Evolutionary conservation across 2,888 invertebrate genomes (phyloP).

Genomic region (Atrina japonica): DNA sequence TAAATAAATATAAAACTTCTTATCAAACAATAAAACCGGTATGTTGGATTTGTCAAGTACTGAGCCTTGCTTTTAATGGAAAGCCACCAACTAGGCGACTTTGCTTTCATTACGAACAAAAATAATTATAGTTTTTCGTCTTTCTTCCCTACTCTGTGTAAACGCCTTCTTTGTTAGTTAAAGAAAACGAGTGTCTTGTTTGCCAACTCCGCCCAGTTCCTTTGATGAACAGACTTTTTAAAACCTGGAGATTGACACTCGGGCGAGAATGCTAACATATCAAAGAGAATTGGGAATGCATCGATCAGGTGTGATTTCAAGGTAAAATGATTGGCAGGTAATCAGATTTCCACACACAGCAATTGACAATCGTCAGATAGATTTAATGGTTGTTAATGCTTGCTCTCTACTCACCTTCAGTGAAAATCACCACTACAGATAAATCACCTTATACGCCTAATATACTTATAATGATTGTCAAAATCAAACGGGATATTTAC

Average conservation of each 20-base stretch:
- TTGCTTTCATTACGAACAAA: slow-evolving; percentile 6
- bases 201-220: slow-evolving; percentile 33
- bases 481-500: not conserved
- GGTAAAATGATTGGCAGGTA: slow-evolving; percentile 40
- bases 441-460: slow-evolving; percentile 27
- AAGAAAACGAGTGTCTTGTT: slow-evolving; percentile 16
- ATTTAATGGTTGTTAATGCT: slow-evolving; percentile 37
- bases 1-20: slow-evolving; percentile 21
- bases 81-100: slow-evolving; percentile 22
- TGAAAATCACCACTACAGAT: slow-evolving; percentile 23
- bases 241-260: slow-evolving; percentile 26
- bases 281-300: slow-evolving; percentile 63
- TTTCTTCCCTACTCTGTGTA: not conserved
- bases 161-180: slow-evolving; percentile 29
- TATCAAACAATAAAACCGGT: slow-evolving; percentile 4
- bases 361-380: slow-evolving; percentile 30
- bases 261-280: slow-evolving; percentile 44
- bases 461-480: slow-evolving; percentile 16
- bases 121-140: not conserved
- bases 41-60: slow-evolving; percentile 29
- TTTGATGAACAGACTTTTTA: slow-evolving; percentile 22
- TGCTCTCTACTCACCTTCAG: slow-evolving; percentile 24
- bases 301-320: slow-evolving; percentile 56
- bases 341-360: slow-evolving; percentile 33
- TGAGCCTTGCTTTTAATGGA: slow-evolving; percentile 14